Evolutionary conservation across 2,113 vertebrate species (phyloP).

Genomic region (Buteo buteo): DNA sequence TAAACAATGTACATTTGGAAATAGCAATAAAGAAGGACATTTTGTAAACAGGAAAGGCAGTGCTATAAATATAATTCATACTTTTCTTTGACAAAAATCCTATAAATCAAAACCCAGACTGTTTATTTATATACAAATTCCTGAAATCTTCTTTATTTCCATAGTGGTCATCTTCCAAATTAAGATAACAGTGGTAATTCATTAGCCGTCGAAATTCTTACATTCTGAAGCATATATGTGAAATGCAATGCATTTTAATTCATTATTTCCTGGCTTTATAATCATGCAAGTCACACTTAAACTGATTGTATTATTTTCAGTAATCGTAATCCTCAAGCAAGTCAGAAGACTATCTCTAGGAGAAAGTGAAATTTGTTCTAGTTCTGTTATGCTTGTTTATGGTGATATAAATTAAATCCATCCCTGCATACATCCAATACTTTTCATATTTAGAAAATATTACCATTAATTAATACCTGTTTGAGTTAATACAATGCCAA

Average conservation of each 20-base stretch:
- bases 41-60: neutral
- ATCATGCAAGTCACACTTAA: neutral
- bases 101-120: neutral
- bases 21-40: neutral
- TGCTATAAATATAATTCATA: neutral
- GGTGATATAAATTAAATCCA: neutral
- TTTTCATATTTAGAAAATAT: neutral
- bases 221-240: neutral
- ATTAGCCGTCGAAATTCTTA: neutral
- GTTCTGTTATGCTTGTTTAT: neutral
- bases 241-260: neutral
- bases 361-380: neutral
- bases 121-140: neutral
- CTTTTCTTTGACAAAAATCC: neutral
- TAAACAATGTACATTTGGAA: neutral
- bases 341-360: neutral
- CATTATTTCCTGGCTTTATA: neutral
- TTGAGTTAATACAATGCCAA: neutral
- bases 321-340: neutral
- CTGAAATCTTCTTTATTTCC: neutral
- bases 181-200: neutral
- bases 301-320: neutral
- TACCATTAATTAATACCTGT: accelerated
- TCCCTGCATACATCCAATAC: neutral
- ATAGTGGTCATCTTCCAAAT: neutral